Evolutionary conservation across 2,113 vertebrate species (phyloP), one percentile per base, ranked within the genome.

Genomic region (Anoplopoma fimbria): DNA sequence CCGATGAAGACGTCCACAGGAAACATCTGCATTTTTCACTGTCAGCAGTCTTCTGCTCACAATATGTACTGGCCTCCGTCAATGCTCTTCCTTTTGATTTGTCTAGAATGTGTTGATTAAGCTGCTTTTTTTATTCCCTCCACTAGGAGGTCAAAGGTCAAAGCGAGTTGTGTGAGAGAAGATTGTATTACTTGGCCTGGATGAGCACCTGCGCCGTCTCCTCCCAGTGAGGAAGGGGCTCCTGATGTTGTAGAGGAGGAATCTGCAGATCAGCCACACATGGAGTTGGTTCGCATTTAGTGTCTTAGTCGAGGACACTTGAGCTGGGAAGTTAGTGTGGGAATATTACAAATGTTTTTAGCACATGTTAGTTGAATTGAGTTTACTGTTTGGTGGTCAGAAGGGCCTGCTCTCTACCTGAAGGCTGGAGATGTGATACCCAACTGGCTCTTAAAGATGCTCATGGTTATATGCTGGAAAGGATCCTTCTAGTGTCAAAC

Each of bases 1-100:
- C 51, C 49, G 57, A 86, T 81, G 75, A 88, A 82, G 79, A 88
- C 57, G 19, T 79, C 76, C 76, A 38, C 77, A 88, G 87, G 76
- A 79, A 89, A 75, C 82, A 6, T 49, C 53, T 64, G 75, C 60
- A 68, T 86, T 78, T 79, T 72, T 81, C 79, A 81, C 82, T 84
- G 76, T 87, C 86, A 78, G 69, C 86, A 78, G 40, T 68, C 77
- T 45, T 84, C 61, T 75, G 38, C 58, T 86, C 75, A 79, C 63
- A 69, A n/a, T 62, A 38, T 77, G 29, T 8, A 45, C 58, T 40
- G 21, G 60, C 27, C 58, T 70, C 31, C 47, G 74, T 61, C 40
- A 21, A 27, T 15, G 7, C 27, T 61, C 49, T 14, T 9, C 36
- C 63, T 13, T 36, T 21, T 38, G 23, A 4, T 51, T 2, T 0